Evolutionary conservation across 2,888 invertebrate species (phyloP), one percentile per base, ranked within the genome.

Genomic region (Drosophila kuntzei): DNA sequence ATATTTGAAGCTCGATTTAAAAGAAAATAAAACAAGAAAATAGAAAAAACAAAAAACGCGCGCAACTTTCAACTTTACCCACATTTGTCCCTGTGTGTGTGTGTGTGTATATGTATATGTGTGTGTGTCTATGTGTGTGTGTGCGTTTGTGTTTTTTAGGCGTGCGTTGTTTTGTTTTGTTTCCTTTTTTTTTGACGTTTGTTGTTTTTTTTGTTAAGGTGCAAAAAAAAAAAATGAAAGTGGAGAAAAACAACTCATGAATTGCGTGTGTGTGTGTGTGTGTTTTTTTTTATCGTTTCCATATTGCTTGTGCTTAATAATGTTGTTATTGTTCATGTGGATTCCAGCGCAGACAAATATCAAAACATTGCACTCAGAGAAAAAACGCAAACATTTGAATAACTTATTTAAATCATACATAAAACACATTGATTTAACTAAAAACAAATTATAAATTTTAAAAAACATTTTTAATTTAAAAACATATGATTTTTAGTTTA

Each of bases 191-290:
- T 32, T 58, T 46, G 14, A 32, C 20, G 29, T 47, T 63, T 59
- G 51, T 67, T 71, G 16, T 71, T 57, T 4, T 76, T 72, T 76
- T 69, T 76, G 50, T 69, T 65, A 20, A 60, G 55, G 79, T 75
- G 68, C 41, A 41, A 20, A 58, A 58, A 12, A 39, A 57, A 50
- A 22, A 16, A 29, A 41, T 20, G 1, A 34, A n/a, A n/a, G 34
- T 27, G 4, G 9, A 29, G 29, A 32, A 51, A 3, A 55, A 63
- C 51, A 47, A 47, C 22, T 34, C 11, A 12, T 44, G 16, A 22
- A 41, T 43, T 14, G 6, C 18, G 11, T 37, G 25, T 53, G 27
- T 54, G 25, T 27, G n/a, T 39, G 14, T 55, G 18, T 12, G 2
- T 49, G 22, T 22, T 63, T 46, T 63, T 64, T 74, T 70, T 44